These are phyloP conservation scores for Hemithea aestivaria DNA, from an alignment of 2,888 invertebrate genomes.

Conservation along the genomic window DNA sequence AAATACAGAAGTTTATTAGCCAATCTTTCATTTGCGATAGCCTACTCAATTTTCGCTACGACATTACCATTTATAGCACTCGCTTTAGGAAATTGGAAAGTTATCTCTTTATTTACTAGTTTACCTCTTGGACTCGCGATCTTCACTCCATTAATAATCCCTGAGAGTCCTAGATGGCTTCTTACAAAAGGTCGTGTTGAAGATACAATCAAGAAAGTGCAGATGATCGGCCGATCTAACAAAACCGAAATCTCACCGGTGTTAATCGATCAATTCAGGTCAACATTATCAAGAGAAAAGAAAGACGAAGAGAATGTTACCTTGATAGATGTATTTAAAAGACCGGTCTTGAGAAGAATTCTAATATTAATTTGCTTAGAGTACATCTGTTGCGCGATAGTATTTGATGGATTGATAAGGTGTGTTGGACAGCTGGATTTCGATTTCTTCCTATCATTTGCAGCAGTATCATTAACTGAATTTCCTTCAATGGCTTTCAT, in stretches of 20 bases:
- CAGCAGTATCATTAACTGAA: slow-evolving; percentile 37
- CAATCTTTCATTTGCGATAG: slow-evolving; percentile 47
- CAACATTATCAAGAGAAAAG: slow-evolving; percentile 23
- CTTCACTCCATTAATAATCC: slow-evolving; percentile 43
- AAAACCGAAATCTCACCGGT: slow-evolving; percentile 43
- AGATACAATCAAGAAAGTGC: slow-evolving; percentile 44
- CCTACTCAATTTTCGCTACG: slow-evolving; percentile 41
- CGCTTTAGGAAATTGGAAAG: slow-evolving; percentile 52
- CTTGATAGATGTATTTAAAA: slow-evolving; percentile 41
- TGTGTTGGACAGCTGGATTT: slow-evolving; percentile 46
- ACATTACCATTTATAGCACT: slow-evolving; percentile 48
- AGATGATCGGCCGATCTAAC: slow-evolving; percentile 45
- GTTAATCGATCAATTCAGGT: slow-evolving; percentile 44
- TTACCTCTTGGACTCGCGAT: slow-evolving; percentile 42
- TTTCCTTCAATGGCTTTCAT: slow-evolving; percentile 47
- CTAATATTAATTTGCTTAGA: slow-evolving; percentile 44
- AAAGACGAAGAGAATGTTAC: slow-evolving; percentile 34
- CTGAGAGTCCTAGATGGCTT: slow-evolving; percentile 56
- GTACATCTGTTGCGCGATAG: slow-evolving; percentile 43
- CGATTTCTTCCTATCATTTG: slow-evolving; percentile 52
- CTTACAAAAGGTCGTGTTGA: slow-evolving; percentile 50
- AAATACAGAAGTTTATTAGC: slow-evolving; percentile 51
- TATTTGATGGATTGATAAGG: slow-evolving; percentile 49
- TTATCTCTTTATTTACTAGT: slow-evolving; percentile 47
- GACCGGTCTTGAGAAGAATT: slow-evolving; percentile 42